These are phyloP conservation scores for Paracanthobrama guichenoti DNA, from an alignment of 2,113 vertebrate genomes.

Conservation along the genomic window DNA sequence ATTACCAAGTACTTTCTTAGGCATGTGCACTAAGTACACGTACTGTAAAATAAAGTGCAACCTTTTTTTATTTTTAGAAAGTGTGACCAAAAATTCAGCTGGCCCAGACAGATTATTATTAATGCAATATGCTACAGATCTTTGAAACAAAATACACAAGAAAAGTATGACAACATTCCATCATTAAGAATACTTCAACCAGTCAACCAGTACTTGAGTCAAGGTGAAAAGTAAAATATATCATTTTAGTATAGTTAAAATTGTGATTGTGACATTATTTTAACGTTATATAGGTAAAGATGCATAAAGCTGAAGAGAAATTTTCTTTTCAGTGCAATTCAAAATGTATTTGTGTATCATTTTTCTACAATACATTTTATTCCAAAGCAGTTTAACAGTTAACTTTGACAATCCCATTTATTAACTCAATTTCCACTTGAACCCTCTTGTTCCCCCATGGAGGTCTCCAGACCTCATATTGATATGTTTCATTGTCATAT, in stretches of 20 bases:
- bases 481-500: not conserved
- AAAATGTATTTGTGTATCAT: not conserved
- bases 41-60: no score
- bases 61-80: no score
- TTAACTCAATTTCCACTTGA: no score
- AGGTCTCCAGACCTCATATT: not conserved
- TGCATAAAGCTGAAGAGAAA: not conserved
- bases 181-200: not conserved
- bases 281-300: not conserved
- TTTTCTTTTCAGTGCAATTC: not conserved
- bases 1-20: no score
- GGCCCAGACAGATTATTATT: not conserved
- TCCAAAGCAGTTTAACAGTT: not conserved
- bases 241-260: no score
- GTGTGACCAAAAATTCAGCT: no score
- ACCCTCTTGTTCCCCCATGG: no score
- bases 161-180: not conserved
- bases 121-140: no score
- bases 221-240: not conserved
- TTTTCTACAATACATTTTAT: not conserved
- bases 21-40: no score
- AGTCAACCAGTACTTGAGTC: not conserved
- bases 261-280: not conserved
- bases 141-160: no score
- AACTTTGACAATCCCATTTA: not conserved